A percentile compares a stretch with the other conserved stretches of the same genome.
phyloP scores from a whole-genome alignment of 2,797 vertebrate species.

The Amphiprion clarkii region DNA sequence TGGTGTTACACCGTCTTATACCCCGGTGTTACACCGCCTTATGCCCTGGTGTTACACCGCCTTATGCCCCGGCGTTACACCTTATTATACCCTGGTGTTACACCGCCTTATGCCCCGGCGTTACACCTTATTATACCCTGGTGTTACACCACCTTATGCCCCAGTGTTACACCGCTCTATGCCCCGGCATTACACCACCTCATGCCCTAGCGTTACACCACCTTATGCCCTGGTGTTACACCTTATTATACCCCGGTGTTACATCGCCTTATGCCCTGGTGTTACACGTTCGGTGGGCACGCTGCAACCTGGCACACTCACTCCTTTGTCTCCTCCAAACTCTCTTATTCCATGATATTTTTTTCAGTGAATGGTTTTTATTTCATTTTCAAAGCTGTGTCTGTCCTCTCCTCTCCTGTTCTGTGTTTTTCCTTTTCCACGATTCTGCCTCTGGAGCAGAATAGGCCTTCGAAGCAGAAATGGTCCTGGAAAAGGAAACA shows the following conservation, averaged over 20 bases:
- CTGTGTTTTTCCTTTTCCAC: conserved; percentile 45
- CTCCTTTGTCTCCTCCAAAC: conserved; percentile 67
- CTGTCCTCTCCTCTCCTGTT: conserved; percentile 34
- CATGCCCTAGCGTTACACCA: too few species aligned
- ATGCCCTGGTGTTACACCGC: too few species aligned
- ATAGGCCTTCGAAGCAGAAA: conserved; percentile 67
- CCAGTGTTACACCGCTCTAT: too few species aligned
- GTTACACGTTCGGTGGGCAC: conserved; percentile 72
- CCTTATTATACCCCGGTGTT: conserved; percentile 31
- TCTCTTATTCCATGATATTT: conserved; percentile 51
- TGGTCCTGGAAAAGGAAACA: conserved; percentile 65
- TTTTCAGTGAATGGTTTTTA: conserved; percentile 53
- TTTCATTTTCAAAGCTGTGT: conserved; percentile 66
- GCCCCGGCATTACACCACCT: too few species aligned
- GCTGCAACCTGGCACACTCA: conserved; percentile 63
- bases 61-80: too few species aligned
- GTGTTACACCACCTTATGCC: too few species aligned
- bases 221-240: too few species aligned
- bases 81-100: too few species aligned
- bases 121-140: too few species aligned
- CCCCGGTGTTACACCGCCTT: too few species aligned
- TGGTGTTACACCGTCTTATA: too few species aligned
- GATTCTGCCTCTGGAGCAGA: conserved; percentile 71
- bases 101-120: too few species aligned
- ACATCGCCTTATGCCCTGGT: conserved; percentile 73